A percentile compares a stretch with the other conserved stretches of the same genome.
Evolutionary conservation across 2,888 invertebrate species (phyloP).

Genomic region (Frankliniella fusca): DNA sequence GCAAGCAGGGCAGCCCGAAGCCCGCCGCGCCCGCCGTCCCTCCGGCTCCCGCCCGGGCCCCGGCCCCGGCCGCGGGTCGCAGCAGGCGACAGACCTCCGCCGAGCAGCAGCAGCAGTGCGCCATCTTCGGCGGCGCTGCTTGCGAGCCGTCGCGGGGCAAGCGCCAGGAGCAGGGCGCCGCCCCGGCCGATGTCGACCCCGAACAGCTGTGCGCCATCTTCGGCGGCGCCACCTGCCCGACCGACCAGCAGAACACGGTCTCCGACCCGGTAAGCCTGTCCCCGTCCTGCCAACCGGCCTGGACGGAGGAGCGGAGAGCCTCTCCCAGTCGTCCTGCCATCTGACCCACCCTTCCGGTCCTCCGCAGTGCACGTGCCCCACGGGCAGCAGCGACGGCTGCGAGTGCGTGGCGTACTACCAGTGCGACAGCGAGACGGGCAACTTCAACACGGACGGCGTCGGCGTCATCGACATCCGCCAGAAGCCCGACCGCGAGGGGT

Average conservation of each 20-base stretch:
- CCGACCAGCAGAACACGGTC: not conserved
- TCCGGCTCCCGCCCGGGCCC: not conserved
- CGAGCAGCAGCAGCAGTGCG: not conserved
- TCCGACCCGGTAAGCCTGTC: not conserved
- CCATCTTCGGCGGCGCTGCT: too few relatives aligned
- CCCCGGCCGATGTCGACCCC: not conserved
- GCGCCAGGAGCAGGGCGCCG: not conserved
- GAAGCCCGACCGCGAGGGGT: not conserved
- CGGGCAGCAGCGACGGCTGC: slow-evolving; percentile 48
- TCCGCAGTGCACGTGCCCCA: not conserved
- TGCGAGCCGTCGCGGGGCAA: too few relatives aligned
- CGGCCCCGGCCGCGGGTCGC: not conserved
- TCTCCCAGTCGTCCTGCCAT: not conserved
- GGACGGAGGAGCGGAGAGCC: not conserved
- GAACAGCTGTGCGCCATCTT: not conserved
- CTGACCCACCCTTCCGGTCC: too few relatives aligned
- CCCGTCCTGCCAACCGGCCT: not conserved
- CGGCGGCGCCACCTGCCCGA: not conserved
- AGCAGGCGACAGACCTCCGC: not conserved
- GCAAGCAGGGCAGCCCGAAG: not conserved
- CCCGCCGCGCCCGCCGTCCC: not conserved
- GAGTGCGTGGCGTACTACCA: slow-evolving; percentile 75
- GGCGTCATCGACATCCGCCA: slow-evolving; percentile 71
- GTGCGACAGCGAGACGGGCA: slow-evolving; percentile 61
- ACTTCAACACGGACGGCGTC: slow-evolving; percentile 65